Evolutionary conservation across 1,140 invertebrate genomes (phyloP).

Genomic region (Nylanderia fulva): DNA sequence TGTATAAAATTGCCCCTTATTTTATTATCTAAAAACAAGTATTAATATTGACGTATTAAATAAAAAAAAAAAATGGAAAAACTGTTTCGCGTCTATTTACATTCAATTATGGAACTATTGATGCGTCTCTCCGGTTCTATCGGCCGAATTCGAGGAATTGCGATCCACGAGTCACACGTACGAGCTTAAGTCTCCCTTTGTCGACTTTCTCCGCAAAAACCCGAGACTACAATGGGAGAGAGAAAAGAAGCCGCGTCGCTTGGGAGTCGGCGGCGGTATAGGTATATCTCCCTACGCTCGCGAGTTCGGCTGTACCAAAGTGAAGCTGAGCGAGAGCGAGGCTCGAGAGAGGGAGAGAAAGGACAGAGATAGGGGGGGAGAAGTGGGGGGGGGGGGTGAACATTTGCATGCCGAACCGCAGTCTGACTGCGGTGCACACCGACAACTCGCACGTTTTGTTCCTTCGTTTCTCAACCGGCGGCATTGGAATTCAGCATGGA

Average conservation of each 20-base stretch:
- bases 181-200: conserved; percentile 44
- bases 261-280: conserved; percentile 39
- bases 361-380: not conserved
- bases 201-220: conserved; percentile 50
- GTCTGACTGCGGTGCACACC: conserved; percentile 69
- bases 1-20: not conserved
- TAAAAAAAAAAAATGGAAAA: not conserved
- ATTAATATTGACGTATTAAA: not conserved
- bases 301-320: conserved; percentile 13
- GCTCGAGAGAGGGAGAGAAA: not conserved
- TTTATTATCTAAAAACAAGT: not conserved
- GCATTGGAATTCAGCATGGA: conserved; percentile 77
- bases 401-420: conserved; percentile 75
- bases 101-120: conserved; percentile 17
- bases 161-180: conserved; percentile 37
- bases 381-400: conserved; percentile 30
- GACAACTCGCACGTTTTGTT: conserved; percentile 71
- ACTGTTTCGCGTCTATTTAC: not conserved
- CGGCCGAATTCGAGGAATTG: not conserved
- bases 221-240: conserved; percentile 58
- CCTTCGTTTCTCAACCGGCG: conserved; percentile 68
- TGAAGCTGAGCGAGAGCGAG: not conserved
- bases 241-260: conserved; percentile 56
- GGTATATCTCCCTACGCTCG: conserved; percentile 52
- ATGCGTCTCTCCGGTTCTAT: conserved; percentile 4